A percentile compares a stretch with the other conserved stretches of the same genome.
Evolutionary conservation across 2,797 vertebrate genomes (phyloP).

Genomic region (Rhinichthys osculus): DNA sequence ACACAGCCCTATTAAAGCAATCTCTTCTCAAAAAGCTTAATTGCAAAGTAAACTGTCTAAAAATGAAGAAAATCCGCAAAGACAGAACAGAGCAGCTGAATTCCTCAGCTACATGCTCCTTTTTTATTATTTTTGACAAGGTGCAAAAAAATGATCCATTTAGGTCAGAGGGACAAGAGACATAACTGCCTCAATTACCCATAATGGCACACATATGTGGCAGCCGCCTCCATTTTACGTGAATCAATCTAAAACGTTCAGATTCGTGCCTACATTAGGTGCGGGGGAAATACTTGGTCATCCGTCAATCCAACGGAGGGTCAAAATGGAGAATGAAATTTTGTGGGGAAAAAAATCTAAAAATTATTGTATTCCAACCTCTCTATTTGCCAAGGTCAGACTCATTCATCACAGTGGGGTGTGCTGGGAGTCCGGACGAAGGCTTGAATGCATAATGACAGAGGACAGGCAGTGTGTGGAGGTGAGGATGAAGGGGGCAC

Average conservation of each 20-base stretch:
- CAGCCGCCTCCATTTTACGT: conserved; percentile 66
- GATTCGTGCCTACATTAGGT: conserved; percentile 67
- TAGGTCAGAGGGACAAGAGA: conserved; percentile 78
- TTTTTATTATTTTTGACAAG: conserved; percentile 78
- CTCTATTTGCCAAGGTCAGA: conserved; percentile 78
- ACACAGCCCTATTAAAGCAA: conserved; percentile 6
- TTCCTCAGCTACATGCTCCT: conserved; percentile 61
- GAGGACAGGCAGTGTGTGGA: conserved; percentile 64
- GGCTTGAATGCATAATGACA: conserved; percentile 75
- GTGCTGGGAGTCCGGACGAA: conserved; percentile 71
- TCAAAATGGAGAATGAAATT: conserved; percentile 53
- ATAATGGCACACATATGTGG: conserved; percentile 79
- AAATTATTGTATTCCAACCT: conserved; percentile 74
- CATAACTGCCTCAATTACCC: conserved; percentile 76
- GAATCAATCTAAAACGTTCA: conserved; percentile 71
- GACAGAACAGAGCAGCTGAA: conserved; percentile 51
- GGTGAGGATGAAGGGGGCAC: conserved; percentile 70
- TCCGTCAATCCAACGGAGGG: conserved; percentile 59
- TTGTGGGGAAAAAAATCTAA: conserved; percentile 53
- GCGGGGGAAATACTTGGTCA: conserved; percentile 40
- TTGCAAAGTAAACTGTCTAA: conserved; percentile 63
- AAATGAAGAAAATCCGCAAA: conserved; percentile 54
- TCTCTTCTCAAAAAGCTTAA: conserved; percentile 49
- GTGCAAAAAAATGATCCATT: conserved; percentile 75
- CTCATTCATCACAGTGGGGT: conserved; percentile 77